Percentiles rank a stretch among this genome's conserved stretches.
phyloP scores from a whole-genome alignment of 2,888 invertebrate genomes.

The Maniola hyperantus region DNA sequence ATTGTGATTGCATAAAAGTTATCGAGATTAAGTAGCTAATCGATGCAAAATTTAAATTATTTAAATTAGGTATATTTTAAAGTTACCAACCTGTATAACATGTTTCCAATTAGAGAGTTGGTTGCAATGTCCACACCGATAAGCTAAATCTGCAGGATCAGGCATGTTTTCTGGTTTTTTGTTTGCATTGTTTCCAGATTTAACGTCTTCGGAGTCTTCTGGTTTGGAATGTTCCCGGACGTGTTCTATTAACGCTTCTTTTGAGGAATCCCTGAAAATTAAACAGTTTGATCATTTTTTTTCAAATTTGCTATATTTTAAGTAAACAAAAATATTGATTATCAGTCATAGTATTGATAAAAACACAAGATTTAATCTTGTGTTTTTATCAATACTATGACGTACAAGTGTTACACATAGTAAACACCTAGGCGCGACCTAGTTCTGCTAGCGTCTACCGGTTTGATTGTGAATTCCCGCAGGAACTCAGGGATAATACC shows the following conservation, averaged over 20 bases:
- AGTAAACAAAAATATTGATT: too few species aligned
- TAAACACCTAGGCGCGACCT: too few species aligned
- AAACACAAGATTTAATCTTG: too few species aligned
- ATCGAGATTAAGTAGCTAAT: not conserved
- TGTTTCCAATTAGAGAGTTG: constrained; percentile 93
- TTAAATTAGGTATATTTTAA: not conserved
- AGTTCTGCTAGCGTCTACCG: too few species aligned
- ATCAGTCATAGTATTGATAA: too few species aligned
- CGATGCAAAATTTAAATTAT: not conserved
- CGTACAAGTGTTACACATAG: too few species aligned
- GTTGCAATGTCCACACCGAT: constrained; percentile 91
- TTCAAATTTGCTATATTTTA: too few species aligned
- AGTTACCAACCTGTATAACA: constrained; percentile 88
- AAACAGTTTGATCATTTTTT: not conserved
- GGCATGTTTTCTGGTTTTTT: constrained; percentile 67
- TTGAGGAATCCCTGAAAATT: constrained; percentile 70
- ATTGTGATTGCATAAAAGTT: not conserved
- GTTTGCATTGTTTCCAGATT: constrained; percentile 38
- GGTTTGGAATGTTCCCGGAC: constrained; percentile 70
- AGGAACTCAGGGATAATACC: too few species aligned
- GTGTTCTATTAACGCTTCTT: constrained; percentile 74
- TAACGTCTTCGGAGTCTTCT: constrained; percentile 52
- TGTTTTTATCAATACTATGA: too few species aligned
- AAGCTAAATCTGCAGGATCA: constrained; percentile 75
- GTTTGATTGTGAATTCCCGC: too few species aligned